Percentiles rank a stretch among this genome's conserved stretches.
Conservation (phyloP, 2,113 vertebrate species). For the Lonchura striata region DNA sequence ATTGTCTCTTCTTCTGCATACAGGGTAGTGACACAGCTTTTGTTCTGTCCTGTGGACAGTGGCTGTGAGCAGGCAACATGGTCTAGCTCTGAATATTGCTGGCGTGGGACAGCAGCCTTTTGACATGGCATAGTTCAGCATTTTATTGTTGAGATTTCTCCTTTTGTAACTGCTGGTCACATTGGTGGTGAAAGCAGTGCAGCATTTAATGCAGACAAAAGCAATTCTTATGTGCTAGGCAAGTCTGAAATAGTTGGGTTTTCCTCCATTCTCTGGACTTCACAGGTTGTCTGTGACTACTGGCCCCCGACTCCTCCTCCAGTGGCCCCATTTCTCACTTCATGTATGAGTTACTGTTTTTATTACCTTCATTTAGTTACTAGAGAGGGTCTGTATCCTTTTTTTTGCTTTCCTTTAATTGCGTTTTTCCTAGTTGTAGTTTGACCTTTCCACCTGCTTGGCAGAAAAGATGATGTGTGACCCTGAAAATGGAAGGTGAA, state of each 20-base stretch:
- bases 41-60: neutral
- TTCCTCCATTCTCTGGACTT: neutral
- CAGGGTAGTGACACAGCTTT: neutral
- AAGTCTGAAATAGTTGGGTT: conserved; percentile 22
- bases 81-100: neutral
- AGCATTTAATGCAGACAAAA: conserved; percentile 38
- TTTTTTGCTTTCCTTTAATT: neutral
- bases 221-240: neutral
- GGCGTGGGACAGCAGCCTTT: conserved; percentile 28
- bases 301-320: neutral
- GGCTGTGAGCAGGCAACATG: neutral
- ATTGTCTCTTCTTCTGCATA: neutral
- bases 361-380: neutral
- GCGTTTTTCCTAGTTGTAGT: neutral
- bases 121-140: neutral
- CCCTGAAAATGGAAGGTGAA: neutral
- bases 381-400: neutral
- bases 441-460: neutral
- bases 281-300: neutral
- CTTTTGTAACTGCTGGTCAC: conserved; percentile 59
- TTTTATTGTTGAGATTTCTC: conserved; percentile 19
- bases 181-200: conserved; percentile 6
- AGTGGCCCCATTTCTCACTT: neutral
- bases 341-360: neutral
- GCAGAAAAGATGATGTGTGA: neutral